These are phyloP conservation scores for Galaxias olidus DNA, from an alignment of 2,797 vertebrate species.

Conservation along the genomic window DNA sequence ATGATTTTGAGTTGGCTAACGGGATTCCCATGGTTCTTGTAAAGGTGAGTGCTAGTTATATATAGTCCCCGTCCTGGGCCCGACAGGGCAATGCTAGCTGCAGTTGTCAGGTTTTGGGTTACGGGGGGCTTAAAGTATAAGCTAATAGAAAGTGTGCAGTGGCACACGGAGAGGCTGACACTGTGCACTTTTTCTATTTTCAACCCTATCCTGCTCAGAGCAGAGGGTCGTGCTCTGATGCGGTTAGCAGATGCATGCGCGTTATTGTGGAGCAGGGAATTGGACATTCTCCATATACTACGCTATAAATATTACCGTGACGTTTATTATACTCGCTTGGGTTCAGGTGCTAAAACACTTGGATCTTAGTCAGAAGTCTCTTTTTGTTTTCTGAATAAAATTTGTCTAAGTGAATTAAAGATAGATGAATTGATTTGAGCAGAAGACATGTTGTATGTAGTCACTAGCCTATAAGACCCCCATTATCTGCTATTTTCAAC, in stretches of 20 bases:
- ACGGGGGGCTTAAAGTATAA: conserved; percentile 66
- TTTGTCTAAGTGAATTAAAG: conserved; percentile 27
- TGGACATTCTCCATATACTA: conserved; percentile 91
- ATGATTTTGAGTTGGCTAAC: conserved; percentile 1
- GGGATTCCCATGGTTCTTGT: conserved; percentile 9
- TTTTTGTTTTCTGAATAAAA: conserved; percentile 49
- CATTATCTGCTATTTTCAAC: too few species aligned
- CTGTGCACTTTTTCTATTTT: conserved; percentile 76
- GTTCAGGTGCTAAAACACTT: conserved; percentile 96
- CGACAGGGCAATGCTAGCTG: conserved; percentile 26
- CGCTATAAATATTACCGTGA: conserved; percentile 92
- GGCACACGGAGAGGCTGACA: conserved; percentile 61
- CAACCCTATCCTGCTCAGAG: conserved; percentile 62
- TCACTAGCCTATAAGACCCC: neutral
- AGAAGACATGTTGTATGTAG: neutral
- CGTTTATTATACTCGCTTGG: conserved; percentile 94
- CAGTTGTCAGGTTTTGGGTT: conserved; percentile 59
- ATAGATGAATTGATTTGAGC: conserved; percentile 7
- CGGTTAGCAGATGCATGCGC: conserved; percentile 90
- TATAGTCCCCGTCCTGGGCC: conserved; percentile 23
- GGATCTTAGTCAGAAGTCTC: conserved; percentile 76
- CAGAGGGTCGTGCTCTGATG: conserved; percentile 75
- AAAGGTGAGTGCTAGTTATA: conserved; percentile 35
- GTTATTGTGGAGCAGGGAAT: conserved; percentile 86
- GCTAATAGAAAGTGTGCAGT: conserved; percentile 67